phyloP scores from a whole-genome alignment of 2,113 vertebrate genomes.

The Coregonus clupeaformis region DNA sequence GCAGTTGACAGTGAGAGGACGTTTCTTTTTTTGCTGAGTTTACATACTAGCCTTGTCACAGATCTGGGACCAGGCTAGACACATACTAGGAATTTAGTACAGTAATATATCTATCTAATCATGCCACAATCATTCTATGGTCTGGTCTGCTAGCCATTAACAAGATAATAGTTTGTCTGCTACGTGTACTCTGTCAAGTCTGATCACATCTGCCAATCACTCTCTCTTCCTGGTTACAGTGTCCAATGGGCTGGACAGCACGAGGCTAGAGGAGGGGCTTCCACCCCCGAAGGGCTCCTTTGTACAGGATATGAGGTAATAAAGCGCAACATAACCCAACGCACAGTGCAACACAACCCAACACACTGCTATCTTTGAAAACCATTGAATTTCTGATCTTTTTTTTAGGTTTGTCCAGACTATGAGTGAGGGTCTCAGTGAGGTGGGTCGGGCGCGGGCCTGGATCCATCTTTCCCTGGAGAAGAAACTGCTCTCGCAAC shows the following conservation, averaged over 20 bases:
- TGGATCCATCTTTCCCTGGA: slow-evolving; percentile 95
- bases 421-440: slow-evolving; percentile 93
- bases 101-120: no score
- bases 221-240: slow-evolving; percentile 63
- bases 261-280: slow-evolving; percentile 78
- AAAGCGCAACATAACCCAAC: no score
- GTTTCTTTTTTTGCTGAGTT: no score
- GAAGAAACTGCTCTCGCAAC: slow-evolving; percentile 93
- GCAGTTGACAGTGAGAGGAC: no score
- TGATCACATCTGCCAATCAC: neutral
- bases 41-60: no score
- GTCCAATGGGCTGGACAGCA: slow-evolving; percentile 77
- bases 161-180: neutral
- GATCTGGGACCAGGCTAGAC: neutral
- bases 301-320: slow-evolving; percentile 94
- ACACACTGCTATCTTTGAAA: neutral
- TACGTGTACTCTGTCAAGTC: neutral
- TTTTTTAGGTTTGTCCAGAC: slow-evolving; percentile 87
- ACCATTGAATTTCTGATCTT: neutral
- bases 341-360: no score
- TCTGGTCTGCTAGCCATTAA: no score
- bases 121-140: no score
- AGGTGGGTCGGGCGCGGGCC: slow-evolving; percentile 89
- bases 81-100: no score
- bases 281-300: slow-evolving; percentile 81